Conservation (phyloP, 2,888 invertebrate species). For the Boloria euphrosyne region DNA sequence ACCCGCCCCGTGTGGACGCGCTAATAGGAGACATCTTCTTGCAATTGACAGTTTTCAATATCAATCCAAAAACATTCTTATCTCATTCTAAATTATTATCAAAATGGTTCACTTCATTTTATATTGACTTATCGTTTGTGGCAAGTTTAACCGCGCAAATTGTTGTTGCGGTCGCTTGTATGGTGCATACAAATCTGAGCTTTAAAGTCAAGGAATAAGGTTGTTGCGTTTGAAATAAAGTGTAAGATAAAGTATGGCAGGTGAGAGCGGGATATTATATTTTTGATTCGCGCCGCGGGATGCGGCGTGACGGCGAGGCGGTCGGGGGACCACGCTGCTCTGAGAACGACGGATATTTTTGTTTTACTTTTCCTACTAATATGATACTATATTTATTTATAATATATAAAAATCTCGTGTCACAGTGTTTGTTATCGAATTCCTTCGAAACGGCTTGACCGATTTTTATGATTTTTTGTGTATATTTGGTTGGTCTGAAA, state of each 20-base stretch:
- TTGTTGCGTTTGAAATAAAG: neutral
- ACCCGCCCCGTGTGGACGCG: too few species aligned
- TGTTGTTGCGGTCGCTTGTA: neutral
- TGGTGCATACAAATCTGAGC: slow-evolving; percentile 2
- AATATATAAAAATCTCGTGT: too few species aligned
- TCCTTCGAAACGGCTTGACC: too few species aligned
- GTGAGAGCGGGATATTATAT: slow-evolving; percentile 34
- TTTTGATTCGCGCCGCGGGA: slow-evolving; percentile 39
- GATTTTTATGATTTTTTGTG: too few species aligned
- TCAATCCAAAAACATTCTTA: slow-evolving; percentile 1
- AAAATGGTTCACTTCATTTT: slow-evolving; percentile 11
- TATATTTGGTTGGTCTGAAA: too few species aligned
- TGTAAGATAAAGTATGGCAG: neutral
- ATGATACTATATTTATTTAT: too few species aligned
- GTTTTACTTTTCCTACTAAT: too few species aligned
- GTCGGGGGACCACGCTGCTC: slow-evolving; percentile 27
- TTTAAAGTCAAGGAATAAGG: neutral
- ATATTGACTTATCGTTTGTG: slow-evolving; percentile 22
- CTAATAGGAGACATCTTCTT: neutral
- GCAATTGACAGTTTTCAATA: slow-evolving; percentile 16
- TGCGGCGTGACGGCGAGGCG: neutral
- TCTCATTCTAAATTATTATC: slow-evolving; percentile 11
- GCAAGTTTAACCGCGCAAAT: slow-evolving; percentile 19
- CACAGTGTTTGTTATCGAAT: too few species aligned
- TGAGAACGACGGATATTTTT: slow-evolving; percentile 18